Percentiles rank a stretch among this genome's conserved stretches.
Conservation (phyloP, 2,888 invertebrate species). For the Ernsta delagoae region DNA sequence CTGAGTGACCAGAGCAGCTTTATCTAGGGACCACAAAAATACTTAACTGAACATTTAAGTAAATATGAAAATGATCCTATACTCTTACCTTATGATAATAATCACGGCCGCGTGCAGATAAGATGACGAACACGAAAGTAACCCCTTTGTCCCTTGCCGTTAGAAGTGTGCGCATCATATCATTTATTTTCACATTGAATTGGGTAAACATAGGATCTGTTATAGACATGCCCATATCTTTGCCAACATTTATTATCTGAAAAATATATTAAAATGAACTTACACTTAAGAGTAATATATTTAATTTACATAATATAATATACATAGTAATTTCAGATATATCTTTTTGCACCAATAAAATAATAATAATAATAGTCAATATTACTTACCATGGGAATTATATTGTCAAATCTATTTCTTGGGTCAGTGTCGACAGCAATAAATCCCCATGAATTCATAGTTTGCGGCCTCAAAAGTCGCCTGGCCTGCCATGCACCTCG, state of each 20-base stretch:
- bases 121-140: constrained; percentile 86
- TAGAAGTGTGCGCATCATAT: constrained; percentile 51
- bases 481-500: constrained; percentile 72
- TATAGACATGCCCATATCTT: constrained; percentile 65
- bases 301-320: no score
- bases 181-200: constrained; percentile 53
- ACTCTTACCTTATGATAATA: constrained; percentile 73
- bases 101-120: constrained; percentile 74
- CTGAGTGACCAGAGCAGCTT: no score
- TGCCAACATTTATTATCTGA: constrained; percentile 60
- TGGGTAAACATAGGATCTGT: constrained; percentile 49
- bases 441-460: constrained; percentile 65
- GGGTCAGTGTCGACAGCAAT: constrained; percentile 60
- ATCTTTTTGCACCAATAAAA: no score
- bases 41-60: no score
- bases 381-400: constrained; percentile 55
- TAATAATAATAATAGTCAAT: no score
- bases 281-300: no score
- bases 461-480: constrained; percentile 68
- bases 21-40: no score
- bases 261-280: constrained; percentile 12
- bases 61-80: no score
- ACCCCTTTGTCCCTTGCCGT: constrained; percentile 54
- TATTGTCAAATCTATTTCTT: constrained; percentile 48
- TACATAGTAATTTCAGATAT: no score